Evolutionary conservation across 2,113 vertebrate genomes (phyloP), one percentile per base, ranked within the genome.

Genomic region (Platichthys flesus): DNA sequence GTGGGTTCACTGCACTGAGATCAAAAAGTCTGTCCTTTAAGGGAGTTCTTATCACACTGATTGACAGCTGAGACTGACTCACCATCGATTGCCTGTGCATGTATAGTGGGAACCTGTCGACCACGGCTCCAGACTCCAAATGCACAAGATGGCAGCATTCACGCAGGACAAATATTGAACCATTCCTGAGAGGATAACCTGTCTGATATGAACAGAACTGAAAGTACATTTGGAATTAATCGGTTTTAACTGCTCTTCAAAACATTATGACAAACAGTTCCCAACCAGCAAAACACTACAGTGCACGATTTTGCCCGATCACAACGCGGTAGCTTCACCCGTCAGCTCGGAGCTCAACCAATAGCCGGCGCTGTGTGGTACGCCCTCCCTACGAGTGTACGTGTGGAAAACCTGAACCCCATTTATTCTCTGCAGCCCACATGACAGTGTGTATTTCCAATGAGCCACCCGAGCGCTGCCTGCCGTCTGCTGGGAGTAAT

Each of bases 401-500:
- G 47, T 47, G 73, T 71, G 54, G 66, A 74, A 61, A 78, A 56
- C 72, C 52, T 2, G 24, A 24, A 24, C 24, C 24, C 24, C 24
- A 24, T 88, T 70, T 76, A 82, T 68, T 74, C 66, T 74, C 76
- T 65, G 28, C 62, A 73, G 72, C 59, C 82, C 42, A 75, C 69
- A 71, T 55, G 74, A 90, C 74, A 71, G 31, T n/a, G 52, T 72
- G 64, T 85, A 76, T 88, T 84, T 91, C 83, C 73, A 57, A 74
- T 83, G 82, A 89, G 58, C 76, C 71, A 71, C 69, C 83, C 47
- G 85, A 90, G 70, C 49, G 54, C 67, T 4, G 68, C 76, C 55
- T 63, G 75, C 79, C 81, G 31, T 82, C 83, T 65, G 80, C 20
- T 84, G 82, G 79, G 83, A 80, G 86, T 87, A 91, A 93, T 87